Percentiles rank a stretch among this genome's conserved stretches.
These are phyloP conservation scores for Meiosimyza platycephala DNA, from an alignment of 2,888 invertebrate species.

Conservation along the genomic window DNA sequence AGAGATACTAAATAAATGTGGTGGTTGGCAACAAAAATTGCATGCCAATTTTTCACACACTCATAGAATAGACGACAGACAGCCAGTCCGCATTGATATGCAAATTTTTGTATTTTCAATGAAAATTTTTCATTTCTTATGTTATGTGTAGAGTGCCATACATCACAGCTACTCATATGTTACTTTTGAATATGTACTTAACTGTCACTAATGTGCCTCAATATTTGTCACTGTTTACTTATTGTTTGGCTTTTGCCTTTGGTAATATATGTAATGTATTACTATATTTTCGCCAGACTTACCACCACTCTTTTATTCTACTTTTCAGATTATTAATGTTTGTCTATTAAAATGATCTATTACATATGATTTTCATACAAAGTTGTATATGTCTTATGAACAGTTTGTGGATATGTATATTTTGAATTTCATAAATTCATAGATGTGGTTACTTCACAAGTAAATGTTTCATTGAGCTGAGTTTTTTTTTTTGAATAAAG, in stretches of 20 bases:
- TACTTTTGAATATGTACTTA: neutral
- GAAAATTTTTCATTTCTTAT: neutral
- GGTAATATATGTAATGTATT: neutral
- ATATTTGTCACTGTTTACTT: slow-evolving; percentile 43
- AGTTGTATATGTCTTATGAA: neutral
- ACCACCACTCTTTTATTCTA: neutral
- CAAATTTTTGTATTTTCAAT: slow-evolving; percentile 35
- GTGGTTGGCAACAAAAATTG: slow-evolving; percentile 25
- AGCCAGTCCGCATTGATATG: slow-evolving; percentile 38
- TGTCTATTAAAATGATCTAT: slow-evolving; percentile 44
- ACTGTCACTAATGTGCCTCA: slow-evolving; percentile 44
- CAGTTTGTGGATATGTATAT: neutral
- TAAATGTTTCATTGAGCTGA: no score
- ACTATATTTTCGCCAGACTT: neutral
- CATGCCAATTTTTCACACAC: slow-evolving; percentile 41
- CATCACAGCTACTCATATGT: neutral
- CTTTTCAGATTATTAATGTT: slow-evolving; percentile 41
- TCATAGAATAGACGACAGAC: neutral
- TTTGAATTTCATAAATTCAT: no score
- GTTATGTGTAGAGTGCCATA: neutral
- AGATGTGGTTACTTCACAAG: no score
- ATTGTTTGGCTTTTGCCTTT: slow-evolving; percentile 38
- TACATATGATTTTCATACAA: slow-evolving; percentile 29
- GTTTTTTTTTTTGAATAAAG: no score
- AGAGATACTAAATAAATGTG: no score